These are phyloP conservation scores for Ceryle rudis DNA, from an alignment of 2,797 vertebrate species.

Conservation along the genomic window DNA sequence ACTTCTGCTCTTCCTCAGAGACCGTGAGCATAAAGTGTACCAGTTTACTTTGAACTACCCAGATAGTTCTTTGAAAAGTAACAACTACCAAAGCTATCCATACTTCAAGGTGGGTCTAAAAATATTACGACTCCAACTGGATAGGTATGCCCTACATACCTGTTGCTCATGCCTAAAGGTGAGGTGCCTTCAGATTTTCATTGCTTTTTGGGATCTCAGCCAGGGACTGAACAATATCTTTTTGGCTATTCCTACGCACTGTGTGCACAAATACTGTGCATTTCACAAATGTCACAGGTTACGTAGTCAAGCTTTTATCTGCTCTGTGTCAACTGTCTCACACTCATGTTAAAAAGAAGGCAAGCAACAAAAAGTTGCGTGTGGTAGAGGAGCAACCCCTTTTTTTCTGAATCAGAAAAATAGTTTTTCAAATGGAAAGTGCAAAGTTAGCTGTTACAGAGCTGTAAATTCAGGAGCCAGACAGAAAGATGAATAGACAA, in stretches of 20 bases:
- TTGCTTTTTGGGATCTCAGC: neutral
- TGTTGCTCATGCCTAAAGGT: neutral
- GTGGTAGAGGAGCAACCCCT: neutral
- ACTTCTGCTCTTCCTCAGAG: neutral
- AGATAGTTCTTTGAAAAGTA: neutral
- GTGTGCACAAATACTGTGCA: neutral
- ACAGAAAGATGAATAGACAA: neutral
- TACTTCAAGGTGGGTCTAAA: neutral
- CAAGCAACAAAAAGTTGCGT: neutral
- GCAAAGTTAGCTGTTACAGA: neutral
- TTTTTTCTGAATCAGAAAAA: neutral
- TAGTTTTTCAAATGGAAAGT: neutral
- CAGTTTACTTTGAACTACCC: neutral
- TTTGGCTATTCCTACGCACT: neutral
- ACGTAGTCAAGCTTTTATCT: neutral
- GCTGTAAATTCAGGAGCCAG: neutral
- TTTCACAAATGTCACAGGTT: neutral
- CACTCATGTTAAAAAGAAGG: neutral
- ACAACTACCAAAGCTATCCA: neutral
- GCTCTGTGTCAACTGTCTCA: neutral
- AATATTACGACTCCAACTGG: neutral
- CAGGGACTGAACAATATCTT: neutral
- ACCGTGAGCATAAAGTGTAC: too few species aligned
- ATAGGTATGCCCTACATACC: neutral
- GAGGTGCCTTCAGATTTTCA: neutral